A percentile compares a stretch with the other conserved stretches of the same genome.
These are phyloP conservation scores for Dendrocincla tyrannina DNA, from an alignment of 2,797 vertebrate genomes.

Conservation along the genomic window DNA sequence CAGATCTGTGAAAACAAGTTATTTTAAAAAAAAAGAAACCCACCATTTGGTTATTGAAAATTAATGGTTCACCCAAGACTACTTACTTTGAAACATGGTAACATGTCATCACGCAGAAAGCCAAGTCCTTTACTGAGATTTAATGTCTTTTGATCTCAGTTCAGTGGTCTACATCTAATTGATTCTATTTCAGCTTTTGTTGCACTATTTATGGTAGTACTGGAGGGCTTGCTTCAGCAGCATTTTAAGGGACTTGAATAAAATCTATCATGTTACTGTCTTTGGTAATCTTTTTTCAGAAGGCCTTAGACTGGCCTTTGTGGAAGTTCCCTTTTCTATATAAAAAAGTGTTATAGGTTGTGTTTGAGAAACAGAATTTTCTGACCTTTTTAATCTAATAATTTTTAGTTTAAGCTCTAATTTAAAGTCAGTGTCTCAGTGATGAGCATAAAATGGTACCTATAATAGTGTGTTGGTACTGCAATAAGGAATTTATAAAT, in stretches of 20 bases:
- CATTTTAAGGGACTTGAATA: background rate
- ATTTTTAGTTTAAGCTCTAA: background rate
- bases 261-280: background rate
- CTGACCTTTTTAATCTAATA: background rate
- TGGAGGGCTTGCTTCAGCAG: background rate
- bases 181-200: background rate
- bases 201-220: background rate
- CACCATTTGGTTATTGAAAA: background rate
- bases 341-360: accelerated
- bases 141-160: background rate
- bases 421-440: background rate
- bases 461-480: background rate
- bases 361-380: background rate
- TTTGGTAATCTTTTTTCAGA: background rate
- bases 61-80: background rate
- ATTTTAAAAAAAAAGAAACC: background rate
- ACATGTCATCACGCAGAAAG: background rate
- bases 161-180: background rate
- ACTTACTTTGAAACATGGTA: background rate
- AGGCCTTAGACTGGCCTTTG: background rate
- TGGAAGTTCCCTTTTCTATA: background rate
- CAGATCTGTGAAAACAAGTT: background rate
- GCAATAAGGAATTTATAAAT: background rate
- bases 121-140: background rate
- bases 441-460: background rate